phyloP scores from a whole-genome alignment of 2,113 vertebrate genomes.

The Elephantulus edwardii region DNA sequence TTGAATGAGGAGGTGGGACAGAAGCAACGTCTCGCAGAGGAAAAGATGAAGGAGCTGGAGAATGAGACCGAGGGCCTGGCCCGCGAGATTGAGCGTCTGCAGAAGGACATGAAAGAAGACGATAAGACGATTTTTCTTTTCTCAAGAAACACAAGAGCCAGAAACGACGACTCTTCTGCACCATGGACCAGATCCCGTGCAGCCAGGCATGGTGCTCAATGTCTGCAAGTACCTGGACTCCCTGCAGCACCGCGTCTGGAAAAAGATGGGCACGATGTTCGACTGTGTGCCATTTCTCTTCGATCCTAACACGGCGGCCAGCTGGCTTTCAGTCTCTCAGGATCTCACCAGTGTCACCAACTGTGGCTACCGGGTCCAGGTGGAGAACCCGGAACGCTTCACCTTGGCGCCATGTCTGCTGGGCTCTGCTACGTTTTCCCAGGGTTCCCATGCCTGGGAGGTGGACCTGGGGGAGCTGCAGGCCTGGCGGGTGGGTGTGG shows the following conservation, averaged over 20 bases:
- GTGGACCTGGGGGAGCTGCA: constrained; percentile 76
- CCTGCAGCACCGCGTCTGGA: constrained; percentile 83
- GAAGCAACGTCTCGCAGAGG: constrained; percentile 65
- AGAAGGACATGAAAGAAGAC: constrained; percentile 81
- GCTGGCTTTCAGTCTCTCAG: constrained; percentile 79
- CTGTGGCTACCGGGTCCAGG: constrained; percentile 68
- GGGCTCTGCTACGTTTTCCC: constrained; percentile 78
- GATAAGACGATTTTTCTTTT: constrained; percentile 83
- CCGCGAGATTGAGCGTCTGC: constrained; percentile 74
- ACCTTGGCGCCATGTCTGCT: constrained; percentile 80
- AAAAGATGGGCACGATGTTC: constrained; percentile 83
- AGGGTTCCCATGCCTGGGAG: constrained; percentile 83
- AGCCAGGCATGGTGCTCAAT: constrained; percentile 72
- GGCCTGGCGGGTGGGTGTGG: constrained; percentile 83
- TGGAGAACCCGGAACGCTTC: constrained; percentile 85
- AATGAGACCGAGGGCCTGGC: constrained; percentile 73
- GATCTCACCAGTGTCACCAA: constrained; percentile 82
- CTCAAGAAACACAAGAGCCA: constrained; percentile 85
- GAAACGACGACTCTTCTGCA: constrained; percentile 84
- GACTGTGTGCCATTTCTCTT: constrained; percentile 83
- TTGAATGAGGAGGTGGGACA: constrained; percentile 68
- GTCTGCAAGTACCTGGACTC: constrained; percentile 82
- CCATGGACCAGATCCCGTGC: constrained; percentile 74
- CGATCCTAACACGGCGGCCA: constrained; percentile 79
- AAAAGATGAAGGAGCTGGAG: constrained; percentile 73